Evolutionary conservation across 92 coral and sea anemone species (phyloP), one percentile per base, ranked within the genome.

Genomic region (Anthopleura xanthogrammica): DNA sequence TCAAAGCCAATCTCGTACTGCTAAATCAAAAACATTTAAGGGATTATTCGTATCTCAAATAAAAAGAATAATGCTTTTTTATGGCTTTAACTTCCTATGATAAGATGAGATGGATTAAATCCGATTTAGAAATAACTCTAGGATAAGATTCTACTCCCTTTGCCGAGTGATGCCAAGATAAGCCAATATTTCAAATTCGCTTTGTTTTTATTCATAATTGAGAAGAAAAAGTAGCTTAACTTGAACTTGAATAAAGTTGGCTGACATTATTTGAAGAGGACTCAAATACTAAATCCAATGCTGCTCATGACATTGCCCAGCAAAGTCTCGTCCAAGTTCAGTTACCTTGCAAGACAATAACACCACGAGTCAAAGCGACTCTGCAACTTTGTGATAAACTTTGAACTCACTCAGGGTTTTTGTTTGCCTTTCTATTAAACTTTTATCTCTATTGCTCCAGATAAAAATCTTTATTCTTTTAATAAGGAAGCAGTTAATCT

Each of bases 401-500:
- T 68, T 68, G 74, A 68, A 68, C 74, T 68, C 74, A 68, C 42
- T 68, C 74, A 29, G 50, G 5, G 50, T 2, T 24, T 4, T 68
- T 68, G 74, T 11, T 68, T 68, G 41, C 41, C 16, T 68, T 23
- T 24, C 74, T 12, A 68, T 9, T 29, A 68, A 68, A 68, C 74
- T 24, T 29, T 36, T 71, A 81, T 81, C 84, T 68, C 54, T 81
- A 81, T 81, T 81, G 56, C 62, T 17, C 5, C 6, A 43, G 80
- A 77, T 77, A 77, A 46, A 46, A 46, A 77, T 52, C 84, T 81
- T 81, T 48, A 70, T 70, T 48, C 72, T 52, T 19, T 70, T 64
- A 81, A 86, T 65, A 86, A 42, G 48, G 76, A 81, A 72, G 84
- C 60, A 75, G 65, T 55, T 86, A 57, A 86, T 57, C 72, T 39